Evolutionary conservation across 1,140 invertebrate species (phyloP).

Genomic region (Drosophila murphyi): DNA sequence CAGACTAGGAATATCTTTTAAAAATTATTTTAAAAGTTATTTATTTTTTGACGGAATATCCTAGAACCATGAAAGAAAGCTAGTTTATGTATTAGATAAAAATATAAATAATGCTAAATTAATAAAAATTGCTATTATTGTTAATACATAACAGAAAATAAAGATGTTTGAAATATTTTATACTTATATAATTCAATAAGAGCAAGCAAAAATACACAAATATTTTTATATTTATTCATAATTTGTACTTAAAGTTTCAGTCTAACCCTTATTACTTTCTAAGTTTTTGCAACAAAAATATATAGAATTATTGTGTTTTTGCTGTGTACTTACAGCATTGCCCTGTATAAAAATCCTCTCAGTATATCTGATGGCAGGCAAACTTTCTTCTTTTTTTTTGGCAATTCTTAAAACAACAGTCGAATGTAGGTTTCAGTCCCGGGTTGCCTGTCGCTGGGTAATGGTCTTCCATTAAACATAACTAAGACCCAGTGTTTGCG

Average conservation of each 20-base stretch:
- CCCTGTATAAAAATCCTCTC: slow-evolving; percentile 39
- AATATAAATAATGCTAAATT: no score
- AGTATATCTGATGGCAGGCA: slow-evolving; percentile 17
- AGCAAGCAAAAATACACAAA: no score
- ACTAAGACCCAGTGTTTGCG: slow-evolving; percentile 41
- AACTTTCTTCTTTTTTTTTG: slow-evolving; percentile 19
- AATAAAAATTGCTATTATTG: no score
- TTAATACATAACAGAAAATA: no score
- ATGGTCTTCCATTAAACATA: slow-evolving; percentile 52
- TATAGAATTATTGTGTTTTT: background rate
- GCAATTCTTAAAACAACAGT: slow-evolving; percentile 41
- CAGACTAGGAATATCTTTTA: no score
- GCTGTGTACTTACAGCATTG: slow-evolving; percentile 25
- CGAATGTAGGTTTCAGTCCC: slow-evolving; percentile 55
- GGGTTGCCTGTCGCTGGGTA: slow-evolving; percentile 61
- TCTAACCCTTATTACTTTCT: background rate
- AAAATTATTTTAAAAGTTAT: no score
- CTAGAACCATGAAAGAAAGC: no score
- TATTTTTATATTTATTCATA: no score
- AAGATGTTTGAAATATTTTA: background rate
- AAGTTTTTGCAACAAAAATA: no score
- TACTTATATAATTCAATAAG: background rate
- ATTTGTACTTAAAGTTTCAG: no score
- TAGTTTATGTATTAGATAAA: no score
- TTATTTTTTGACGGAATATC: no score